Base-by-base conservation (phyloP, 2,113 vertebrate species). In the Stomatorhinus ivindoensis region DNA sequence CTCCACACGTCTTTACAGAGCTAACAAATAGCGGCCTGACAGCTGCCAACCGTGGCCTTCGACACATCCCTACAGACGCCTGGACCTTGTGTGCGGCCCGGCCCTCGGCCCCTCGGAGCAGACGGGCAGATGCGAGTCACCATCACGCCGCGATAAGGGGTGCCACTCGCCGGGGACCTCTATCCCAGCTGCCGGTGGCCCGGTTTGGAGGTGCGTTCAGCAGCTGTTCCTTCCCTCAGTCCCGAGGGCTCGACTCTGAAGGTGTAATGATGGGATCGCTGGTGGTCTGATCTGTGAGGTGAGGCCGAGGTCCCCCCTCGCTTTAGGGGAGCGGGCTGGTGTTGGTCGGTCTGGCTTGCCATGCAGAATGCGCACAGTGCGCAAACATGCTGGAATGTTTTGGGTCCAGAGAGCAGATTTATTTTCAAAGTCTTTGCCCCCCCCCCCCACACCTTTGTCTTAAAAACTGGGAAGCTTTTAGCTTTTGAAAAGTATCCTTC, bases 401-500 rank as follows among this genome's bases (percentile, higher is more conserved):
- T 88, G 91, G 92, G 90, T 89, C 83, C 88, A 88, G 42, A 92
- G 92, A 92, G 92, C 90, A 93, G 93, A 93, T 95, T 94, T 89
- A 91, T 95, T 96, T 95, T 94, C 94, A 92, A 47, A 83, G 21
- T 94, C 93, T 93, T 91, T 92, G 93, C 93, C 80, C 69, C 69
- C 94, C 92, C 48, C 76, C 69, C 53, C 94, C 92, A 93, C 93
- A 92, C 92, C 94, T 96, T 95, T 95, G 94, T 95, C 95, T 44
- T 96, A 95, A 95, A 94, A 95, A 94, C 93, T 92, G 94, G 90
- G 94, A 95, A 94, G 94, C 95, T 95, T 95, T 96, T 95, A 96
- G 95, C 95, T 95, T 96, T 96, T 95, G 94, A 95, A 95, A 95
- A 95, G 95, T 95, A 96, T 95, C 95, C 94, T 95, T 95, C 95